A percentile compares a stretch with the other conserved stretches of the same genome.
phyloP scores from a whole-genome alignment of 2,113 vertebrate genomes.

The Haliaeetus leucogaster region DNA sequence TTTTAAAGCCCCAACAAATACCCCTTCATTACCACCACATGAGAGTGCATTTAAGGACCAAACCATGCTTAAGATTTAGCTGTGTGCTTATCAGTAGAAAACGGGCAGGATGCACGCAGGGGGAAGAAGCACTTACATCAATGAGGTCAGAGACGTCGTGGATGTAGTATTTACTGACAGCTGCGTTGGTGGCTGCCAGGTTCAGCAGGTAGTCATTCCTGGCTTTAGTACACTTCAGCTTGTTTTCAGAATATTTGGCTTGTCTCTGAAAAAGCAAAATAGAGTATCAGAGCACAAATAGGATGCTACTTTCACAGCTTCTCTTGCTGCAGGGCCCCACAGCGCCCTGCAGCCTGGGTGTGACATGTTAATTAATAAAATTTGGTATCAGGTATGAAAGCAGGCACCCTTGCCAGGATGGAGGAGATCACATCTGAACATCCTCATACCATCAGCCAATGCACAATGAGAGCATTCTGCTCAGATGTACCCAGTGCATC shows the following conservation, averaged over 20 bases:
- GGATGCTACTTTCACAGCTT: background rate
- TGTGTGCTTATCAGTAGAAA: background rate
- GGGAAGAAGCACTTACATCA: conserved; percentile 81
- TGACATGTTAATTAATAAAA: background rate
- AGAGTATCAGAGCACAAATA: background rate
- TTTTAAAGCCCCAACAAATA: background rate
- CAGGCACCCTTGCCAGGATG: background rate
- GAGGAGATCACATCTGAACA: background rate
- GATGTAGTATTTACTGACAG: conserved; percentile 98
- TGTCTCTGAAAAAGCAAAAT: conserved; percentile 82
- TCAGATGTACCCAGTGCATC: background rate
- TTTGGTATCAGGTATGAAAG: background rate
- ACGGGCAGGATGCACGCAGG: no score
- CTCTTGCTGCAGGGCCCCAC: background rate
- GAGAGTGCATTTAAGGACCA: fast-evolving
- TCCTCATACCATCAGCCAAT: background rate
- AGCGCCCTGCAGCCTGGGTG: background rate
- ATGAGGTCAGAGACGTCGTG: conserved; percentile 97
- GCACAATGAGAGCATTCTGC: background rate
- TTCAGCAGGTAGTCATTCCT: conserved; percentile 96
- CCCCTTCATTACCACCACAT: background rate
- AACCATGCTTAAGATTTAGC: background rate
- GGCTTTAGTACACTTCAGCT: conserved; percentile 97
- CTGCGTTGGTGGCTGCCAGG: conserved; percentile 90
- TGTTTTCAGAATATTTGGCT: conserved; percentile 98